Evolutionary conservation across 2,797 vertebrate species (phyloP), one percentile per base, ranked within the genome.

Genomic region (Rhynchotus rufescens): DNA sequence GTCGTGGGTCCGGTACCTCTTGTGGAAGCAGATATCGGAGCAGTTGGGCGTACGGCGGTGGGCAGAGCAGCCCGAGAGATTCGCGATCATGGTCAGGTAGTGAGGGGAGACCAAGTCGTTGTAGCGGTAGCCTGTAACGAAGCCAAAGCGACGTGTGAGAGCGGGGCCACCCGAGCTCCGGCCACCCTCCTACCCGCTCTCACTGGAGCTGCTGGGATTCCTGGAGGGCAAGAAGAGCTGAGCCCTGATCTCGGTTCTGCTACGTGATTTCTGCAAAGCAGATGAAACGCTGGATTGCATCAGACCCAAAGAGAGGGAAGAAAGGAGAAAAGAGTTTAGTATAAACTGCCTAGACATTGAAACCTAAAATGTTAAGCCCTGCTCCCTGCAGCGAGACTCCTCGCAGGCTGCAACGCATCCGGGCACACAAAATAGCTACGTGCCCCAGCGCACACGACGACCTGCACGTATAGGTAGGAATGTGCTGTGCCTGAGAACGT

Each of bases 61-160:
- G 12, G 97, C 94, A 0, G 97, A 97, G 82, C 97, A 98, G 79
- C 97, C 97, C 0, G 97, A 98, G 20, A 97, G 90, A 88, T 97
- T 98, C 67, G 96, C 97, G 1, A 98, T 98, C 97, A 97, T 97
- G 87, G 94, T 92, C 64, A 98, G 93, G 82, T 97, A 97, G 72
- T 96, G 97, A 57, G 97, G 96, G 62, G 97, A 98, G 81, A 98
- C 96, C 77, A 98, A 78, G 67, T 97, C 97, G 0, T 97, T 98
- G 94, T 97, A 98, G 17, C 96, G 96, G 71, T 97, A 97, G 54
- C 96, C 97, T 97, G 94, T 1, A 4, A 81, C 81, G 66, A 49
- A 52, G n/a, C 65, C 62, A 93, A 57, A 94, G 51, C 72, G 65
- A 34, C 60, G 11, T 7, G 4, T 89, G 68, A 90, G 34, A 47